Conservation (phyloP, 2,797 vertebrate species). For the Amazonetta brasiliensis region DNA sequence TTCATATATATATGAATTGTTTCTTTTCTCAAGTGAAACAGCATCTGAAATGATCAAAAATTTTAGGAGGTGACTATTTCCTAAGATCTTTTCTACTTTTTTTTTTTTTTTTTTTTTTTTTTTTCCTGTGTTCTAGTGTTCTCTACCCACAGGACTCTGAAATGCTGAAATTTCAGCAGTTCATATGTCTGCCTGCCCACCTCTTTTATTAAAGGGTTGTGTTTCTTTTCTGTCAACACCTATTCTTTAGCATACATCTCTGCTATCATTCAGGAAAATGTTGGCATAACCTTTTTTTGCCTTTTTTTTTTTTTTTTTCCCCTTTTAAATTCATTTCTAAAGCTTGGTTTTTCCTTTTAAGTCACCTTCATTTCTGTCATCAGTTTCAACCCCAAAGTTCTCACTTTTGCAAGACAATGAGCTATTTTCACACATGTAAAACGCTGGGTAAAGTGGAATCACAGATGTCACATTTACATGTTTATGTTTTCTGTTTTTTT, state of each 20-base stretch:
- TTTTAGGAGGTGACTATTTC: conserved; percentile 24
- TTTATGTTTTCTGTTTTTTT: conserved; percentile 8
- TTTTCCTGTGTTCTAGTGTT: not conserved
- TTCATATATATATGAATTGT: not conserved
- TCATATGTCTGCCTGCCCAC: conserved; percentile 61
- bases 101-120: conserved; percentile 40
- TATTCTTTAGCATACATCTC: conserved; percentile 69
- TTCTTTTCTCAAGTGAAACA: conserved; percentile 7
- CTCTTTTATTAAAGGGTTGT: conserved; percentile 65
- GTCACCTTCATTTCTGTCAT: conserved; percentile 56
- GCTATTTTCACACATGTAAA: conserved; percentile 52
- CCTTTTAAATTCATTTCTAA: conserved; percentile 35
- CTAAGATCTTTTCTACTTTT: conserved; percentile 19
- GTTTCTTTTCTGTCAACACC: conserved; percentile 74
- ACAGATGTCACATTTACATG: conserved; percentile 40
- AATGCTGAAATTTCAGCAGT: conserved; percentile 48
- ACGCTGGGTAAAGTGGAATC: not conserved
- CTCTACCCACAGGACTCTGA: not conserved
- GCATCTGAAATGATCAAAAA: not conserved
- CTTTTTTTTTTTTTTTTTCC: not conserved
- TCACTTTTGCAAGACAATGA: conserved; percentile 48
- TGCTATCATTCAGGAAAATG: conserved; percentile 66
- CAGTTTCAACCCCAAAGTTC: conserved; percentile 24
- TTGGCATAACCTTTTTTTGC: conserved; percentile 31
- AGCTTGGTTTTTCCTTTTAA: conserved; percentile 33